phyloP scores from a whole-genome alignment of 2,888 invertebrate species.

The Calameuta pallipes region DNA sequence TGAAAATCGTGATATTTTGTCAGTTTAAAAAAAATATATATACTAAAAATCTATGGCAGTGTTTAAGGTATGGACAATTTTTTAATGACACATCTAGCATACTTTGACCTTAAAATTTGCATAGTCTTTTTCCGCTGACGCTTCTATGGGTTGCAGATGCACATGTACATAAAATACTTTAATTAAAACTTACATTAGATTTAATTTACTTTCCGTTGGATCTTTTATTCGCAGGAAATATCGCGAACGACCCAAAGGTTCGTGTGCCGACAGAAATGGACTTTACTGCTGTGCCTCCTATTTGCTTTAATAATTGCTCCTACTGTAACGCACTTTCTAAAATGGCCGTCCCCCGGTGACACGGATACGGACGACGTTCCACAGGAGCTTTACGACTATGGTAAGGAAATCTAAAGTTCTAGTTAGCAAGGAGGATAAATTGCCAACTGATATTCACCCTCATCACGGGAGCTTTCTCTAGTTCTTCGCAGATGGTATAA shows the following conservation, averaged over 20 bases:
- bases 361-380: conserved; percentile 17
- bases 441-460: background rate
- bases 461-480: conserved; percentile 19
- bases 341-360: background rate
- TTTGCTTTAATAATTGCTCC: conserved; percentile 4
- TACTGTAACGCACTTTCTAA: background rate
- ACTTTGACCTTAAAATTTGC: background rate
- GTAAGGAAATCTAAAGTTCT: conserved; percentile 5
- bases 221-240: background rate
- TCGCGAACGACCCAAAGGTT: background rate
- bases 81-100: background rate
- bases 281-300: conserved; percentile 6
- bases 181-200: too few relatives aligned
- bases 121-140: background rate
- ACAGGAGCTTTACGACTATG: conserved; percentile 21
- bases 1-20: background rate
- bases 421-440: background rate
- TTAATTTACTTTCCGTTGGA: background rate
- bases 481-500: conserved; percentile 43
- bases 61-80: background rate
- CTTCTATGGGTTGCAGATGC: background rate
- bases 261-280: conserved; percentile 20
- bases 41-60: background rate
- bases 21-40: background rate
- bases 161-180: too few relatives aligned